Base-by-base conservation (phyloP, 2,888 invertebrate species). In the Aradus depressus region DNA sequence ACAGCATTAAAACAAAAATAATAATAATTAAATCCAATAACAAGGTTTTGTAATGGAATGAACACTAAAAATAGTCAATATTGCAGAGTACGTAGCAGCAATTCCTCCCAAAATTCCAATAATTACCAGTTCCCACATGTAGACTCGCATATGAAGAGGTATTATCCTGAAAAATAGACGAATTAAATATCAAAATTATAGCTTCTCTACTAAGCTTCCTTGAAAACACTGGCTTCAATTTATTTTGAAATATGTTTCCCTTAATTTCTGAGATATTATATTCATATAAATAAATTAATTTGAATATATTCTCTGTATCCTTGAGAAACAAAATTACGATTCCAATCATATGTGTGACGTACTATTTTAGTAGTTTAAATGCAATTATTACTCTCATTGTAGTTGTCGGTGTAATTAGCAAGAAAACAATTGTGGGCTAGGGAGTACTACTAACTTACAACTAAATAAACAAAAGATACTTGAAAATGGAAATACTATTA, bases 11-110 rank as follows among this genome's bases (percentile, higher is more conserved):
- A n/a, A n/a, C n/a, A 41, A 8, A 18, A 21, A 21, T 19, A 21
- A n/a, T 10, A 35, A 6, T 48, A 6, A 26, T 18, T 44, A 50
- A 18, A 48, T 48, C 62, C 61, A 64, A 53, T 66, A 70, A 53
- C 70, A 70, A 10, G 70, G 69, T 57, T 60, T 64, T 2, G 64
- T 60, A 44, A 68, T 58, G 4, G 67, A 63, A 50, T 64, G 59
- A 16, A 62, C 58, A 41, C 63, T 62, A 56, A 77, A 75, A 56
- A 80, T 76, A 51, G 73, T 72, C 55, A 67, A 65, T 38, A 77
- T 58, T 1, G 81, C 79, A 55, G 75, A 77, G 64, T 75, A 78
- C 2, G 81, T 77, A 3, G 79, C 71, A 0, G 75, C 75, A 4
- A 72, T 59, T 8, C 78, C 79, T 6, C 79, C 81, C 12, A 75